A percentile compares a stretch with the other conserved stretches of the same genome.
Conservation (phyloP, 2,113 vertebrate species). For the Pipra filicauda region DNA sequence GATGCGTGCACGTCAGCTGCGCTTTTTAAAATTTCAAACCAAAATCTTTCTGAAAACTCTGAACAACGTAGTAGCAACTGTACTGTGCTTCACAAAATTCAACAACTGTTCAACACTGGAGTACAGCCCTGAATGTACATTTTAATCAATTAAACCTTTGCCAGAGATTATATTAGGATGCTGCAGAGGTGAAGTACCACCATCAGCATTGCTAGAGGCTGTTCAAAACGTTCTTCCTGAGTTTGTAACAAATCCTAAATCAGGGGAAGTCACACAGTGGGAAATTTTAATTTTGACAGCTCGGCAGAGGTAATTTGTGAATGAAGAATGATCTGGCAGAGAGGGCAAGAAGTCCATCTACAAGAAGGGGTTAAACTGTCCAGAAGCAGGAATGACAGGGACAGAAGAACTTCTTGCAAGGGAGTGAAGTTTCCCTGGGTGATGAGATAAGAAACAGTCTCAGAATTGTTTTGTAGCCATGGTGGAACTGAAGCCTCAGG, state of each 20-base stretch:
- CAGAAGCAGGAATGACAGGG: background rate
- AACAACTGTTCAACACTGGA: background rate
- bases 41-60: background rate
- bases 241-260: background rate
- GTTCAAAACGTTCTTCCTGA: background rate
- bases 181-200: background rate
- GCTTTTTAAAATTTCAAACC: background rate
- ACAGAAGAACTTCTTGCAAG: background rate
- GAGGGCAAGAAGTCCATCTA: background rate
- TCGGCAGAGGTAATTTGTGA: background rate
- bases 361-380: background rate
- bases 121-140: fast-evolving
- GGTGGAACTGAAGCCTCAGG: background rate
- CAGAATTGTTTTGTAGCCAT: background rate
- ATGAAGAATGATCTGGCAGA: background rate
- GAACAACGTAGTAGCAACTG: fast-evolving
- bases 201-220: background rate
- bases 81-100: background rate
- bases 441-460: background rate
- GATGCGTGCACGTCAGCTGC: background rate
- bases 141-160: background rate
- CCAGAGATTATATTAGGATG: background rate
- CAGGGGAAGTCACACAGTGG: background rate
- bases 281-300: background rate
- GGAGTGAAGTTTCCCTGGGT: background rate